Conservation (phyloP, 35 echinoderm and acorn worm genomes). For the Patiria miniata region DNA sequence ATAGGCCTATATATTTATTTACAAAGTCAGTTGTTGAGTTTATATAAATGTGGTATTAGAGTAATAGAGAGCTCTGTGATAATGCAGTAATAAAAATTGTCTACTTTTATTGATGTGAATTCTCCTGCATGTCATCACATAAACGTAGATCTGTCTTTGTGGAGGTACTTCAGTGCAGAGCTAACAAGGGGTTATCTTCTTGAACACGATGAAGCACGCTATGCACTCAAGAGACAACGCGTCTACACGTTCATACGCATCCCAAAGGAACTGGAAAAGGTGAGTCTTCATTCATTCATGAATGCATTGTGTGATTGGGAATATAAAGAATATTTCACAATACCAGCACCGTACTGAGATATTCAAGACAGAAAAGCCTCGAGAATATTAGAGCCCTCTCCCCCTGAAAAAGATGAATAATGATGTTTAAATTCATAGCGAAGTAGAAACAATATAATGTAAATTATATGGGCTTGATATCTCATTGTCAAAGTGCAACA, state of each 20-base stretch:
- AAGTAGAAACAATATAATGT: too few species aligned
- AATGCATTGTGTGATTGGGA: background rate
- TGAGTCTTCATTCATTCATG: slow-evolving; percentile 24
- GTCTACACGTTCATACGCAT: slow-evolving; percentile 97
- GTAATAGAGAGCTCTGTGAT: too few species aligned
- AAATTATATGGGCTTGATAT: too few species aligned
- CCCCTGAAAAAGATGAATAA: too few species aligned
- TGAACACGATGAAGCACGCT: slow-evolving; percentile 91
- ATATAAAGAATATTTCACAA: background rate
- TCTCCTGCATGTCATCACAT: background rate
- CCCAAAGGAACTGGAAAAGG: slow-evolving; percentile 98
- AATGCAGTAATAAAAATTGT: too few species aligned
- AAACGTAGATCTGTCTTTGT: slow-evolving; percentile 80
- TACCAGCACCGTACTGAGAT: background rate
- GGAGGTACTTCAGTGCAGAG: slow-evolving; percentile 89
- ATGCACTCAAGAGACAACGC: slow-evolving; percentile 86
- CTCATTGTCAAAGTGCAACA: too few species aligned
- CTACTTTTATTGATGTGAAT: background rate
- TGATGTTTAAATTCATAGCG: too few species aligned
- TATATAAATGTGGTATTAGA: too few species aligned
- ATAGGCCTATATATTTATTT: too few species aligned
- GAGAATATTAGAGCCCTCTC: too few species aligned
- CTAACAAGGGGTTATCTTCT: slow-evolving; percentile 89
- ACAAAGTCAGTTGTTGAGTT: too few species aligned
- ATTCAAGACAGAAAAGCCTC: too few species aligned